Base-by-base conservation (phyloP, 1,140 invertebrate genomes). In the Akabosia matsudoensis region DNA sequence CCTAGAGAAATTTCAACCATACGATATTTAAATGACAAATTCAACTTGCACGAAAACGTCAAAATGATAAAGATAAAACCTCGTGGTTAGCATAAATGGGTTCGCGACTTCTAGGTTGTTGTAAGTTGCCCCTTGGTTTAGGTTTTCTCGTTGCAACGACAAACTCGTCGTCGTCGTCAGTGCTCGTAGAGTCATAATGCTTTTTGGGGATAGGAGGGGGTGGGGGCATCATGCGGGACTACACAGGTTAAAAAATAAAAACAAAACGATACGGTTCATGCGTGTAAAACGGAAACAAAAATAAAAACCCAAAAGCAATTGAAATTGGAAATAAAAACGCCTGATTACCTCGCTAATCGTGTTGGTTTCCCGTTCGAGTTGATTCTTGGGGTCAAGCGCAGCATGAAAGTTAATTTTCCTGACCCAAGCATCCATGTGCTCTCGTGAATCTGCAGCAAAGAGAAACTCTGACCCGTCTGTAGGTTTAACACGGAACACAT, bases 401-500 rank as follows among this genome's bases (percentile, higher is more conserved):
- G 97, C 96, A 84, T 97, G 95, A 88, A 97, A 97, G 37, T 90
- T 89, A 78, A 99, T 92, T 86, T 97, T 97, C 81, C 92, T 91
- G 0, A 97, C 90, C 97, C 97, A 99, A 73, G 97, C 93, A 79
- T 90, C 88, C 90, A 98, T 92, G 76, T 92, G 90, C 0, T 90
- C 88, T 52, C 90, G 88, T 73, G 87, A 90, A 0, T 89, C 85
- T 67, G 93, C 92, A 70, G 93, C 87, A 83, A 98, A 96, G 33
- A 98, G 87, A 85, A 93, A 98, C 85, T 98, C 96, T 0, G 95
- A 93, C 3, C 94, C 94, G 85, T 99, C 97, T 1, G 90, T 90
- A 76, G 93, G 90, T 77, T 89, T 89, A n/a, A 97, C 83, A 26
- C 93, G 86, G 81, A 86, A 85, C n/a, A 87, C 85, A 77, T 74